Percentiles rank a stretch among this genome's conserved stretches.
phyloP scores from a whole-genome alignment of 2,797 vertebrate genomes.

The Megaceryle alcyon region DNA sequence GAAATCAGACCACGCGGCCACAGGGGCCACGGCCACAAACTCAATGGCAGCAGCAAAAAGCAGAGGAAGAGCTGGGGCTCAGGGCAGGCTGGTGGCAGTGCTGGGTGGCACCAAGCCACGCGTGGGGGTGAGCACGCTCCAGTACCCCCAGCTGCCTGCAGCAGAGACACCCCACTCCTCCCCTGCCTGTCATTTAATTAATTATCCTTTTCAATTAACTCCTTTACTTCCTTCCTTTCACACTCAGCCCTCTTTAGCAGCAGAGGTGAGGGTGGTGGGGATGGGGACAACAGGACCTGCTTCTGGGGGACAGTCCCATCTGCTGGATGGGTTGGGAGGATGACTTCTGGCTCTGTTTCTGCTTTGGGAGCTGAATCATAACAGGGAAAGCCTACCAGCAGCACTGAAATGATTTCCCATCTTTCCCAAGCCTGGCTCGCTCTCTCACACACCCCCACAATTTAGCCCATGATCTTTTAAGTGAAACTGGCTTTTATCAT shows the following conservation, averaged over 20 bases:
- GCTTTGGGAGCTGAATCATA: not conserved
- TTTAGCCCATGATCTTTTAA: not conserved
- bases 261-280: accelerated
- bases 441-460: not conserved
- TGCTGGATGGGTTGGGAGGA: not conserved
- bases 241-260: not conserved
- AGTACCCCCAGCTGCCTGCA: not conserved
- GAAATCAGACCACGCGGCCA: accelerated
- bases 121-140: not conserved
- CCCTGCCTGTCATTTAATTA: not conserved
- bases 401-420: not conserved
- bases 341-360: not conserved
- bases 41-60: no score
- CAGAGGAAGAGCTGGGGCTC: not conserved
- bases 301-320: not conserved
- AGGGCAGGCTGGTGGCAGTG: not conserved
- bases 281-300: not conserved
- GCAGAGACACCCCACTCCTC: not conserved
- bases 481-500: not conserved
- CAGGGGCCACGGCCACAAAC: not conserved
- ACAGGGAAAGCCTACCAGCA: not conserved
- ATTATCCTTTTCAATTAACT: not conserved
- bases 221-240: not conserved
- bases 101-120: not conserved
- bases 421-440: not conserved